Evolutionary conservation across 1,140 invertebrate genomes (phyloP).

Genomic region (Atta cephalotes): DNA sequence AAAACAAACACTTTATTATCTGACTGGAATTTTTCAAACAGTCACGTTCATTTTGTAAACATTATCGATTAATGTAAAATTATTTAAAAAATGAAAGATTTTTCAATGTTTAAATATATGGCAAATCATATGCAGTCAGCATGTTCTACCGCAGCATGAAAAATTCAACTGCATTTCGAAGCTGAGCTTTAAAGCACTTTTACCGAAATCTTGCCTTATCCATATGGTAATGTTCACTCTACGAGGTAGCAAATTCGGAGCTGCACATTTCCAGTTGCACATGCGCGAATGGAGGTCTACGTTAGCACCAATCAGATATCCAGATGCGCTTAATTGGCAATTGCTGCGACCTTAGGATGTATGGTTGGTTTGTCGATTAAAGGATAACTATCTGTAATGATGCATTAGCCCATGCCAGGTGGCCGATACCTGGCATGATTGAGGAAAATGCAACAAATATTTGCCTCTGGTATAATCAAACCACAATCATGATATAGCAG

Average conservation of each 20-base stretch:
- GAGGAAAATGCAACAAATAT: constrained; percentile 31
- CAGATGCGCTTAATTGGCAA: constrained; percentile 57
- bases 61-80: constrained; percentile 29
- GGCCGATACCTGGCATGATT: background rate
- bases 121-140: constrained; percentile 23
- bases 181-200: constrained; percentile 50
- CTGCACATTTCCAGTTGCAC: constrained; percentile 38
- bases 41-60: background rate
- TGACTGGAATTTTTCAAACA: background rate
- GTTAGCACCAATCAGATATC: constrained; percentile 64
- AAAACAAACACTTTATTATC: background rate
- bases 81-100: background rate
- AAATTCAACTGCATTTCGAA: constrained; percentile 58
- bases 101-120: constrained; percentile 23
- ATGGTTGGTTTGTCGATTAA: constrained; percentile 47
- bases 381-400: constrained; percentile 53
- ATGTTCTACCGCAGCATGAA: constrained; percentile 37
- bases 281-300: constrained; percentile 1
- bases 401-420: constrained; percentile 17
- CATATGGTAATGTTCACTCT: constrained; percentile 59
- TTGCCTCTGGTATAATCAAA: background rate
- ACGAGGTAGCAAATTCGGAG: constrained; percentile 44
- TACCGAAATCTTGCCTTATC: constrained; percentile 64
- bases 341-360: constrained; percentile 60
- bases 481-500: background rate